These are phyloP conservation scores for Lagocephalus sceleratus DNA, from an alignment of 2,797 vertebrate genomes.

Conservation along the genomic window DNA sequence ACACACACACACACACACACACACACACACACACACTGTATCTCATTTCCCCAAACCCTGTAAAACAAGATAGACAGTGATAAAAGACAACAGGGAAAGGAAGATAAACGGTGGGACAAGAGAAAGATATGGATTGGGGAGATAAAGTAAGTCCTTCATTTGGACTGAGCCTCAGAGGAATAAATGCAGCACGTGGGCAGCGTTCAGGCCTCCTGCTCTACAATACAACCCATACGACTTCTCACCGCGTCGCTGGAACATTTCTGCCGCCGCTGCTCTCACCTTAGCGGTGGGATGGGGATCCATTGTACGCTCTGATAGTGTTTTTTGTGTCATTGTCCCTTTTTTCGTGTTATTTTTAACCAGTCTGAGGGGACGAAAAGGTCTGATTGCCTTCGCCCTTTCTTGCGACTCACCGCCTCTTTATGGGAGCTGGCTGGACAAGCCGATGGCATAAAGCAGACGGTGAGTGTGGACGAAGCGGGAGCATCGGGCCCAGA, in stretches of 20 bases:
- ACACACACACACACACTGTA: constrained; percentile 22
- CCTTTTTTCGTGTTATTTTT: constrained; percentile 1
- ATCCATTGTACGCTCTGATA: constrained; percentile 8
- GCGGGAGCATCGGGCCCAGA: constrained; percentile 22
- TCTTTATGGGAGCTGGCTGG: background rate
- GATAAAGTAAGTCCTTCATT: constrained; percentile 67
- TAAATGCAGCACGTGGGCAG: constrained; percentile 48
- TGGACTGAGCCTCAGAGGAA: constrained; percentile 47
- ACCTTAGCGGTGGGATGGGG: constrained; percentile 2
- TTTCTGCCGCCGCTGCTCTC: constrained; percentile 32
- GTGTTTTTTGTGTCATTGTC: constrained; percentile 9
- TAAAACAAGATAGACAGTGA: constrained; percentile 69
- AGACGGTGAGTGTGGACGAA: background rate
- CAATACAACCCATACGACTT: constrained; percentile 27
- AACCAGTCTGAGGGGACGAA: background rate
- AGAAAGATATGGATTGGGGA: constrained; percentile 60
- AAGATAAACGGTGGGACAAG: constrained; percentile 62
- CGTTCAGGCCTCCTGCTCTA: constrained; percentile 27
- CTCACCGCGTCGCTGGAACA: constrained; percentile 45
- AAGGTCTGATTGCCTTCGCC: background rate
- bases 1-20: constrained; percentile 1
- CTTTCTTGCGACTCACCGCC: constrained; percentile 2
- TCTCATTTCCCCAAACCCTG: constrained; percentile 67
- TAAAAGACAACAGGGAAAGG: constrained; percentile 58
- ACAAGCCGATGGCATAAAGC: background rate